Evolutionary conservation across 2,113 vertebrate species (phyloP).

Genomic region (Origma solitaria): DNA sequence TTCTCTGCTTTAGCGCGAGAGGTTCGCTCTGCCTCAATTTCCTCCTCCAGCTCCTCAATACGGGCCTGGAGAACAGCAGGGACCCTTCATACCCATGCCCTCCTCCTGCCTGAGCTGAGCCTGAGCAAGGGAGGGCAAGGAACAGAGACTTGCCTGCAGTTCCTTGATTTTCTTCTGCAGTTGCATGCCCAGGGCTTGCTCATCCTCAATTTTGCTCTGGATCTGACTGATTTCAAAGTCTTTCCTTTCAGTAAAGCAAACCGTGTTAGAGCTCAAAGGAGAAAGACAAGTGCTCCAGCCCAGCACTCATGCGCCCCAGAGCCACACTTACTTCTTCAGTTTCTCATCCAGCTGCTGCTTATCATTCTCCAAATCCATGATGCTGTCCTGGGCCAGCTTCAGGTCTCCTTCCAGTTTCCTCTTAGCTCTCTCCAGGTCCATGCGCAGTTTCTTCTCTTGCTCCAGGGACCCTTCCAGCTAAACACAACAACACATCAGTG

Average conservation of each 20-base stretch:
- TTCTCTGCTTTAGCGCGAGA: no score
- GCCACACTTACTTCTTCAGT: no score
- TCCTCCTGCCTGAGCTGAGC: not conserved
- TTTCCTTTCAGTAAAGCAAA: not conserved
- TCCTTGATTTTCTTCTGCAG: conserved; percentile 83
- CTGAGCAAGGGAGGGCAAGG: not conserved
- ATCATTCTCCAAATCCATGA: no score
- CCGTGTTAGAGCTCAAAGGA: not conserved
- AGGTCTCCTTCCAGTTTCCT: no score
- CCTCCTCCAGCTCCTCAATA: conserved; percentile 72
- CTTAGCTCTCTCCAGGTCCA: no score
- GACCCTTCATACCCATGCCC: not conserved
- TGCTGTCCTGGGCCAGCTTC: no score
- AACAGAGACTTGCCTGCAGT: conserved; percentile 57
- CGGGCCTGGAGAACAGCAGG: conserved; percentile 39
- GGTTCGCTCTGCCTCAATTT: conserved; percentile 69
- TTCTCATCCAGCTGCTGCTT: no score
- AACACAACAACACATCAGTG: no score
- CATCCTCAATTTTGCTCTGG: conserved; percentile 19
- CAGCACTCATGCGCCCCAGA: no score
- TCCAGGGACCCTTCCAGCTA: no score
- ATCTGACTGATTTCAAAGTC: conserved; percentile 72
- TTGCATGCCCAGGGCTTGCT: not conserved
- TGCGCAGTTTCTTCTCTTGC: no score
- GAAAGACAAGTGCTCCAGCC: no score